Evolutionary conservation across 2,113 vertebrate species (phyloP), one percentile per base, ranked within the genome.

Genomic region (Lamprologus callipterus): DNA sequence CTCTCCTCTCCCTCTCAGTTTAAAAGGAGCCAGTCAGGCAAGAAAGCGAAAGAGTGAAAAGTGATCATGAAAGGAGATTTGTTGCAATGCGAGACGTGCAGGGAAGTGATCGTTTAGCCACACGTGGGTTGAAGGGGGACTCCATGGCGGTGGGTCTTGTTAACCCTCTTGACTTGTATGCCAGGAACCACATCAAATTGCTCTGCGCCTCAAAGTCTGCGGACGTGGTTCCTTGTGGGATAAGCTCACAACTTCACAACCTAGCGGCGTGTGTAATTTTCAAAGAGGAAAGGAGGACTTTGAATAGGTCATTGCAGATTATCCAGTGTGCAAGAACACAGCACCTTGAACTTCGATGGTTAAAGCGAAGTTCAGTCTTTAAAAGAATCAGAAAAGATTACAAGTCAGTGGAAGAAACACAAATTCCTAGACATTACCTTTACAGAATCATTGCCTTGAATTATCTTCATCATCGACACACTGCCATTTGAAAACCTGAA

Each of bases 11-110:
- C 96, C 97, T 97, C 97, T 97, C 97, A 95, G 96, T 90, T 90
- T 93, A 87, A 93, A 95, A 95, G 93, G 94, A 95, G 81, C 83
- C 97, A 98, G 96, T 97, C 95, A 97, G 96, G 96, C 97, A 97
- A 94, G 95, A 95, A 91, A 93, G 93, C 90, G 87, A 88, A 92
- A 91, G 91, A 94, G 92, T 90, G 91, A 94, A 96, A 96, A 94
- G 58, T 89, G 92, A 94, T 94, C 90, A 90, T 95, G 94, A 95
- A 95, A 95, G 86, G 93, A 95, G 94, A 94, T 95, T 95, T 95
- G 94, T 89, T 80, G 90, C 79, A 12, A 93, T 90, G 92, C 73
- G 90, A 92, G 91, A 89, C 90, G 54, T 73, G 70, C 81, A 82
- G 92, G 95, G 94, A 95, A 95, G 93, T 93, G 92, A 94, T 95